Base-by-base conservation (phyloP, 1,140 invertebrate species). In the Cardiocondyla obscurior region DNA sequence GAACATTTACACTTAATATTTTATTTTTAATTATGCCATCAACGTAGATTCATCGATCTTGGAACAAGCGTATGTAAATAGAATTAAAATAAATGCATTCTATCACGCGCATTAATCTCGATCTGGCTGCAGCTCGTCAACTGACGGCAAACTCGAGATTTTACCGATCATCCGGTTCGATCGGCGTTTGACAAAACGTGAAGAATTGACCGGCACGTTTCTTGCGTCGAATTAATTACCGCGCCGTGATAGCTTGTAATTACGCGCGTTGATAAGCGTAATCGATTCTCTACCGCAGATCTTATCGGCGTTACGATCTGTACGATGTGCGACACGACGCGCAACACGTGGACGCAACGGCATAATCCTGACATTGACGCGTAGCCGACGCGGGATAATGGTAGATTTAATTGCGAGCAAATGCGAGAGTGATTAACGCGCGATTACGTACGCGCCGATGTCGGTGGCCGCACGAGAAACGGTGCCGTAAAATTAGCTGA, bases 201-300 rank as follows among this genome's bases (percentile, higher is more conserved):
- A 30, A 39, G 33, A 33, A 64, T 64, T 25, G 36, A n/a, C 39
- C n/a, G 19, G 36, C 22, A 22, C 8, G 51, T 25, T 51, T 36
- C 33, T 8, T 55, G 28, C 39, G 28, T 73, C 25, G 70, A 57
- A 64, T 76, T 76, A 64, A 76, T 76, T 76, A 76, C 64, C 58
- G 19, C 30, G 19, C 58, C 19, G n/a, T n/a, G 42, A 74, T 74
- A 46, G 30, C 30, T 36, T 49, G 39, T 76, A 76, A 76, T 76
- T 64, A 64, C 73, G 2, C 44, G 19, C 14, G 5, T 14, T 51
- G 73, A 76, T 76, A 76, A 51, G 73, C 16, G 44, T n/a, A 64
- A n/a, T 64, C 25, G 30, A 44, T 22, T 64, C 46, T n/a, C 19
- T 16, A 58, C 44, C 30, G 58, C 8, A 51, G 57, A 76, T 76